Percentiles rank a stretch among this genome's conserved stretches.
phyloP scores from a whole-genome alignment of 2,113 vertebrate genomes.

The Oreochromis aureus region DNA sequence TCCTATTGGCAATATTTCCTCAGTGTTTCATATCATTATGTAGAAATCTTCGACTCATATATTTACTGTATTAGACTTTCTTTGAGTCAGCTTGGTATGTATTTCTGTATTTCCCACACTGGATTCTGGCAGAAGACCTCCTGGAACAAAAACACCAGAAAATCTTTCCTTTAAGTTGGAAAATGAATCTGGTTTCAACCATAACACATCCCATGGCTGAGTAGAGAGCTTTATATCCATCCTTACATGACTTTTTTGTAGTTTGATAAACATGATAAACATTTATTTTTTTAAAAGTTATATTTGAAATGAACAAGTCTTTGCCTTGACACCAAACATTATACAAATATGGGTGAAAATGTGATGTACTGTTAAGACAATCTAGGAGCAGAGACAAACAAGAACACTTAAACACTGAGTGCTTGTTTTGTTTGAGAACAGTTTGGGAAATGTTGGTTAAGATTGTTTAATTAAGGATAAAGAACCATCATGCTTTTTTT shows the following conservation, averaged over 20 bases:
- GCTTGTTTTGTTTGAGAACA: neutral
- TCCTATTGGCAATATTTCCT: neutral
- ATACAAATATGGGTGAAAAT: neutral
- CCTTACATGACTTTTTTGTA: neutral
- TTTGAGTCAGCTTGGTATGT: neutral
- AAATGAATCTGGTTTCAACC: neutral
- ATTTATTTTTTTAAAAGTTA: neutral
- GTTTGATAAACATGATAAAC: neutral
- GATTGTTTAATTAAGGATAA: neutral
- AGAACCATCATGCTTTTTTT: neutral
- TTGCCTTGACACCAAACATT: neutral
- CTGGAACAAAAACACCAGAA: neutral
- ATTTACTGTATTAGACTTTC: neutral
- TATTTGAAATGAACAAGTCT: neutral
- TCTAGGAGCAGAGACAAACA: fast-evolving
- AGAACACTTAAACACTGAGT: neutral
- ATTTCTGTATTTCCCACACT: neutral
- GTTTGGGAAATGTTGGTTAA: neutral
- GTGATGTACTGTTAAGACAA: neutral
- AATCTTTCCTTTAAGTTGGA: neutral
- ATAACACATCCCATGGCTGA: neutral
- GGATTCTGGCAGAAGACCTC: neutral
- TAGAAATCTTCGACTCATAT: neutral
- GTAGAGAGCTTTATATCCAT: neutral
- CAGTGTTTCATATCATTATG: neutral